A percentile compares a stretch with the other conserved stretches of the same genome.
These are phyloP conservation scores for Buathra laborator DNA, from an alignment of 2,888 invertebrate genomes.

Conservation along the genomic window DNA sequence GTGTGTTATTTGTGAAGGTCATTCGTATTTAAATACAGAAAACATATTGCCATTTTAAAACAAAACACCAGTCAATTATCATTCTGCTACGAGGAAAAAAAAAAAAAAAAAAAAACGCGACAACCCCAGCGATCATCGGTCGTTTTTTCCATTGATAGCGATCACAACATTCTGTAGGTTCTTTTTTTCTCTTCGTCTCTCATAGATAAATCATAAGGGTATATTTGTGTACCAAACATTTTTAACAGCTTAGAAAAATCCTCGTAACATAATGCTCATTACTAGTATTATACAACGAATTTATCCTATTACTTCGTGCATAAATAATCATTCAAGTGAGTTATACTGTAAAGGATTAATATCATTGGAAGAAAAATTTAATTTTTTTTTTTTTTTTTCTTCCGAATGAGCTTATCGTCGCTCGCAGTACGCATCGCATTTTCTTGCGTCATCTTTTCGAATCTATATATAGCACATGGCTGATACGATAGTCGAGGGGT, in stretches of 20 bases:
- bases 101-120: constrained; percentile 14
- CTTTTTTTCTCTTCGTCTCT: constrained; percentile 32
- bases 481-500: constrained; percentile 1
- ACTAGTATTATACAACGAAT: constrained; percentile 84
- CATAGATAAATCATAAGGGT: constrained; percentile 36
- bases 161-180: not conserved
- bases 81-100: constrained; percentile 4
- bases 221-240: constrained; percentile 42
- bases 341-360: constrained; percentile 1
- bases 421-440: not conserved
- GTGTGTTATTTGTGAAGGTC: constrained; percentile 28
- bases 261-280: constrained; percentile 82
- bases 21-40: constrained; percentile 57
- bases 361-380: not conserved
- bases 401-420: constrained; percentile 78
- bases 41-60: constrained; percentile 35
- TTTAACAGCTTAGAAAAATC: constrained; percentile 49
- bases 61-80: constrained; percentile 9
- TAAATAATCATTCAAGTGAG: not conserved
- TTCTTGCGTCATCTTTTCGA: constrained; percentile 15
- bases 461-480: constrained; percentile 2
- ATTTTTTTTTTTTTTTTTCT: not conserved
- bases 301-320: constrained; percentile 65
- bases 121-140: constrained; percentile 27
- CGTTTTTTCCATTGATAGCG: constrained; percentile 42